Conservation (phyloP, 2,888 invertebrate genomes). For the Drepana falcataria region DNA sequence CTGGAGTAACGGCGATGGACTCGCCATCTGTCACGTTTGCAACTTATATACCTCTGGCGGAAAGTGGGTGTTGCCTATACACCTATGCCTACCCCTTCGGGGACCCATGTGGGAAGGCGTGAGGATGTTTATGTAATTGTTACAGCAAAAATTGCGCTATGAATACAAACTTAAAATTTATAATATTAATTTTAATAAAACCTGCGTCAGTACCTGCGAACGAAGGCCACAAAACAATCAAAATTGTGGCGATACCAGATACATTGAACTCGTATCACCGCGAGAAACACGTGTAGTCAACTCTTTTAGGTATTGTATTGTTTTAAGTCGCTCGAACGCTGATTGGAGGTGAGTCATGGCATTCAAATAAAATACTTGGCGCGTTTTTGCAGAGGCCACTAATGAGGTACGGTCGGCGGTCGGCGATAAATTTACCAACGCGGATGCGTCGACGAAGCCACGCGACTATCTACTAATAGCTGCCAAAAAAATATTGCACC, state of each 20-base stretch:
- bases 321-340: slow-evolving; percentile 22
- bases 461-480: slow-evolving; percentile 39
- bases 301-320: slow-evolving; percentile 38
- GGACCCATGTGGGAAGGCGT: no score
- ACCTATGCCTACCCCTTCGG: no score
- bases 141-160: no score
- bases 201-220: slow-evolving; percentile 13
- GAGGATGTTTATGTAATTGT: no score
- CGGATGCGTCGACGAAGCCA: slow-evolving; percentile 49
- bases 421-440: slow-evolving; percentile 45
- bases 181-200: background rate
- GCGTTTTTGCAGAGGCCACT: slow-evolving; percentile 40
- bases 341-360: slow-evolving; percentile 41
- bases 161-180: no score
- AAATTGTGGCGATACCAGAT: slow-evolving; percentile 20
- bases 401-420: slow-evolving; percentile 52
- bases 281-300: slow-evolving; percentile 22
- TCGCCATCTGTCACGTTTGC: no score
- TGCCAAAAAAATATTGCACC: slow-evolving; percentile 6
- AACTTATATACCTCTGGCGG: no score
- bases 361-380: slow-evolving; percentile 40
- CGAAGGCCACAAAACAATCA: slow-evolving; percentile 27
- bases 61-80: no score
- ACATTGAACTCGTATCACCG: slow-evolving; percentile 23
- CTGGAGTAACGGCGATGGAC: no score